Conservation (phyloP, 2,113 vertebrate genomes). For the Meleagris gallopavo region DNA sequence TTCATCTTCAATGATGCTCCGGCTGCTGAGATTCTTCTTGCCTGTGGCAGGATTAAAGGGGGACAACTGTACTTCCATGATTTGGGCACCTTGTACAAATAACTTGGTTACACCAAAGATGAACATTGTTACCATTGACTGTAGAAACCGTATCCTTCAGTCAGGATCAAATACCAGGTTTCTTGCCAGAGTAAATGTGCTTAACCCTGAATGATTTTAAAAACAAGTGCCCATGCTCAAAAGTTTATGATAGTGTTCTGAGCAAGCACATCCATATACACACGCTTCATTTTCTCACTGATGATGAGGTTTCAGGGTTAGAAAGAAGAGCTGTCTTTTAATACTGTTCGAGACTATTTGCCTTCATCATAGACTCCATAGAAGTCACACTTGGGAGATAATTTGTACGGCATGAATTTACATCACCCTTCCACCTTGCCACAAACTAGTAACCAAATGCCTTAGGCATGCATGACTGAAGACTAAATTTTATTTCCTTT, state of each 20-base stretch:
- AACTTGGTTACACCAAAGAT: neutral
- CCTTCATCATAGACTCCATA: neutral
- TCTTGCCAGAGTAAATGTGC: neutral
- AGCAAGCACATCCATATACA: neutral
- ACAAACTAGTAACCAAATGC: neutral
- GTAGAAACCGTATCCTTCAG: neutral
- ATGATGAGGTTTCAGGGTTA: fast-evolving
- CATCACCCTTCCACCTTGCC: neutral
- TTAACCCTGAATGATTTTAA: neutral
- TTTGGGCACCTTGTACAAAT: neutral
- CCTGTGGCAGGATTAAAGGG: neutral
- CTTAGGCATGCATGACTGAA: neutral
- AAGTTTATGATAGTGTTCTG: neutral
- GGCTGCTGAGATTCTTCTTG: neutral
- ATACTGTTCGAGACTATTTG: neutral
- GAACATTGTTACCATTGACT: neutral
- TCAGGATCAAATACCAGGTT: neutral
- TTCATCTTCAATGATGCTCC: neutral
- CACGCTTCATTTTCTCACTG: neutral
- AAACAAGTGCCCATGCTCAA: neutral
- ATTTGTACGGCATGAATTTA: neutral
- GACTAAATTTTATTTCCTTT: neutral
- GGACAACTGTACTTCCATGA: neutral
- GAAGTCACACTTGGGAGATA: neutral
- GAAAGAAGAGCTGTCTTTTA: neutral